Conservation (phyloP, 2,113 vertebrate species). For the Orientallactaga bullata region DNA sequence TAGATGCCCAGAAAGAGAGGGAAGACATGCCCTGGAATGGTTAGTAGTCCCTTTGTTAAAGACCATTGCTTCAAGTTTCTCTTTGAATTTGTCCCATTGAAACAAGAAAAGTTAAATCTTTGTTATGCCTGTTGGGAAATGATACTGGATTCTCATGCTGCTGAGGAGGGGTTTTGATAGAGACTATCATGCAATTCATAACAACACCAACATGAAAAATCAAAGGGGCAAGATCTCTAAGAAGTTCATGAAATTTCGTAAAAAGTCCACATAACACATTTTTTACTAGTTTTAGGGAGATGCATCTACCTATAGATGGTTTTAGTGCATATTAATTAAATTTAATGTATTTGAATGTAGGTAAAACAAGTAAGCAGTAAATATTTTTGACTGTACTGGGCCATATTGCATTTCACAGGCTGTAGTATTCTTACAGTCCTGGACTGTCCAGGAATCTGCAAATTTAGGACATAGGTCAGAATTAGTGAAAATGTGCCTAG, state of each 20-base stretch:
- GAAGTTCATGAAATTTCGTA: conserved; percentile 38
- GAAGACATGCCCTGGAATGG: background rate
- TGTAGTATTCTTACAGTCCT: conserved; percentile 21
- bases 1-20: conserved; percentile 38
- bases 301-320: background rate
- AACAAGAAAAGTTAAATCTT: conserved; percentile 42
- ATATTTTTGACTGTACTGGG: conserved; percentile 17
- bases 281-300: background rate
- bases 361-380: conserved; percentile 16
- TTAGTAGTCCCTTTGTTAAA: background rate
- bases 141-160: background rate
- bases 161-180: background rate
- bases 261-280: conserved; percentile 42
- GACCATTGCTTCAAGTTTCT: background rate
- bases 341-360: conserved; percentile 35
- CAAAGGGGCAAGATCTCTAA: background rate
- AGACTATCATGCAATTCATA: background rate
- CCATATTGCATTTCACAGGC: conserved; percentile 33
- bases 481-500: conserved; percentile 2
- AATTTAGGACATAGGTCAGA: background rate
- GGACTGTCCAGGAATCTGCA: conserved; percentile 31
- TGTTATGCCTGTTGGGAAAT: conserved; percentile 30
- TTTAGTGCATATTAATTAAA: background rate
- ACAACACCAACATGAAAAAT: conserved; percentile 10
- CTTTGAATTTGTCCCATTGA: conserved; percentile 31